Evolutionary conservation across 2,113 vertebrate species (phyloP).

Genomic region (Vireo altiloquus): DNA sequence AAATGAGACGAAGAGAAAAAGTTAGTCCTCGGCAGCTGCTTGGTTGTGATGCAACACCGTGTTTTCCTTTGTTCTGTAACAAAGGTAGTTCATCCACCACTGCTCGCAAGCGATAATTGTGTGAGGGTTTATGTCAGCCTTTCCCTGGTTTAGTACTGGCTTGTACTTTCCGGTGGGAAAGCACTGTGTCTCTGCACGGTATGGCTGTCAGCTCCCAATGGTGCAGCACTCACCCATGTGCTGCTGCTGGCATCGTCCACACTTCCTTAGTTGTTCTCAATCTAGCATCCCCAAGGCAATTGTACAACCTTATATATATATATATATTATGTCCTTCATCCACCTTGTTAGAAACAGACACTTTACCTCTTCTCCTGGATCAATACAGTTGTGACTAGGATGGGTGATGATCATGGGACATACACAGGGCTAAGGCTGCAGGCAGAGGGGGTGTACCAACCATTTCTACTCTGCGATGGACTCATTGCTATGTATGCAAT

Average conservation of each 20-base stretch:
- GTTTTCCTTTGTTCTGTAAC: slow-evolving; percentile 10
- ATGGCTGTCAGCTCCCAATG: not conserved
- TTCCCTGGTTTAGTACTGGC: not conserved
- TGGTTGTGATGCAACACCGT: not conserved
- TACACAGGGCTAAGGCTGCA: not conserved
- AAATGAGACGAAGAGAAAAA: not conserved
- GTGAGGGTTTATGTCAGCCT: not conserved
- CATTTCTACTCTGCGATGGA: not conserved
- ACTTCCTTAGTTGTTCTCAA: not conserved
- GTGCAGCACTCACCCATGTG: rapidly evolving
- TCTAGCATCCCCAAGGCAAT: not conserved
- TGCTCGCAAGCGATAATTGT: not conserved
- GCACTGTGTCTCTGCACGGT: rapidly evolving
- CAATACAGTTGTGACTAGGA: rapidly evolving
- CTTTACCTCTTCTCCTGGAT: not conserved
- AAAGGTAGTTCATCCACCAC: not conserved
- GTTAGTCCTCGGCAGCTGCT: not conserved
- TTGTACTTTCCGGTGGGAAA: not conserved
- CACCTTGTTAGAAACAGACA: not conserved
- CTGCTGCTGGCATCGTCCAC: rapidly evolving
- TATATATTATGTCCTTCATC: not conserved
- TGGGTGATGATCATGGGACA: rapidly evolving
- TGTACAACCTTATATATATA: not conserved
- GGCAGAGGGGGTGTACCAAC: not conserved
- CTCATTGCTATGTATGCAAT: not conserved